Conservation (phyloP, 2,888 invertebrate species). For the Nomada lathburiana region DNA sequence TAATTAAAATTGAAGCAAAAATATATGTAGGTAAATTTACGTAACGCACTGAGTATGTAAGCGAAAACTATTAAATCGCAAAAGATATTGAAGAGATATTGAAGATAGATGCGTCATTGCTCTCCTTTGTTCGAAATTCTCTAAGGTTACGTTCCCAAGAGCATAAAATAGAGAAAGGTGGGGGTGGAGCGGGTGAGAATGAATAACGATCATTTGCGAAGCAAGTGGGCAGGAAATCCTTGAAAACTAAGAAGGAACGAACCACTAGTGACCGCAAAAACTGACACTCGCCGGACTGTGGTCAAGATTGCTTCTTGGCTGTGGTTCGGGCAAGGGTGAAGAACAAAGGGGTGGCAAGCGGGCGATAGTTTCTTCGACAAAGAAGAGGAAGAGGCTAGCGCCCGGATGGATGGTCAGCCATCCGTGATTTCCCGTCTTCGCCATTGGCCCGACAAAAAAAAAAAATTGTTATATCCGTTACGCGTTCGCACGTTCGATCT, state of each 20-base stretch:
- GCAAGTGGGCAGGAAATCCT: conserved; percentile 59
- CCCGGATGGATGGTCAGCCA: conserved; percentile 76
- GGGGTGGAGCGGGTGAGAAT: conserved; percentile 2
- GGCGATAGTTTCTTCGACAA: conserved; percentile 49
- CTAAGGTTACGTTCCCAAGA: not conserved
- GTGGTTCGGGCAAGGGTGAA: conserved; percentile 38
- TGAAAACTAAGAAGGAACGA: conserved; percentile 45
- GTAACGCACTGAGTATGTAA: too few species aligned
- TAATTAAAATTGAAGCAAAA: too few species aligned
- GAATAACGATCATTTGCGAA: conserved; percentile 29
- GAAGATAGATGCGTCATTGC: too few species aligned
- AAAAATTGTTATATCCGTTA: conserved; percentile 56
- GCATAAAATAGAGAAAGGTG: not conserved
- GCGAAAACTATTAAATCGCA: too few species aligned
- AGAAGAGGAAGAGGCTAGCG: conserved; percentile 57
- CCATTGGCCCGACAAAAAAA: conserved; percentile 19
- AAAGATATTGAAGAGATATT: too few species aligned
- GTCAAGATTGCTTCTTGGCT: conserved; percentile 58
- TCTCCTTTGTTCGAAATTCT: not conserved
- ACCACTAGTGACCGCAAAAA: conserved; percentile 60
- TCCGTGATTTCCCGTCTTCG: conserved; percentile 74
- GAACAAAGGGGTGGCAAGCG: conserved; percentile 54
- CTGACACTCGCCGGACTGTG: conserved; percentile 64
- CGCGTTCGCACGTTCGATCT: conserved; percentile 30
- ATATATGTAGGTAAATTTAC: not conserved